Base-by-base conservation (phyloP, 2,888 invertebrate genomes). In the Nomada flava region DNA sequence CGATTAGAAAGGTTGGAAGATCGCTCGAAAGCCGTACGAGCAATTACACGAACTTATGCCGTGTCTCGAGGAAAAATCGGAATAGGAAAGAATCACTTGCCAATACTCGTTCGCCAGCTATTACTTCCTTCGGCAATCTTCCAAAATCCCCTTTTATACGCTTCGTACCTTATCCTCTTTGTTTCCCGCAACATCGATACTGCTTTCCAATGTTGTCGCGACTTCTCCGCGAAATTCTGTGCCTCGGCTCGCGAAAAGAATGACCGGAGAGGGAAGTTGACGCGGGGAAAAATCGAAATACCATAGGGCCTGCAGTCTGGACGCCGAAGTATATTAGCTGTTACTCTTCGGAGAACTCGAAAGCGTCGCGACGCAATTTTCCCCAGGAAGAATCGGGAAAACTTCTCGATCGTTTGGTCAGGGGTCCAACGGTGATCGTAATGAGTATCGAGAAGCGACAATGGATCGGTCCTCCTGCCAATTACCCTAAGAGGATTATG, bases 31-130 rank as follows among this genome's bases (percentile, higher is more conserved):
- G 72, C 73, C 72, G 85, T 83, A 78, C 69, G 79, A 84, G 83
- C 83, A 87, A 89, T 90, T 89, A 87, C 86, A 77, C 68, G 85
- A 87, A 90, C 88, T 90, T 86, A 89, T 90, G 88, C 69, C 77
- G 71, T 71, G 78, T 72, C 55, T 65, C 64, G 50, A 26, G n/a
- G 67, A 20, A 57, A 47, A 63, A 55, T 72, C 70, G 26, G 44
- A 0, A n/a, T 10, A 26, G 13, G 23, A 52, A 15, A 18, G 63
- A 57, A 47, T 63, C 71, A 20, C 44, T 55, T 55, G 36, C 69
- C 64, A 2, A 68, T 60, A 42, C 79, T 69, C 68, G 73, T 60
- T 63, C 53, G 60, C 55, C 63, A 47, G 75, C 62, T 81, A 64
- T 77, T 70, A 59, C 77, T 69, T 76, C 63, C 68, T 72, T 68